Percentiles rank a stretch among this genome's conserved stretches.
Conservation (phyloP, 2,113 vertebrate genomes). For the Psilopsiagon aurifrons region DNA sequence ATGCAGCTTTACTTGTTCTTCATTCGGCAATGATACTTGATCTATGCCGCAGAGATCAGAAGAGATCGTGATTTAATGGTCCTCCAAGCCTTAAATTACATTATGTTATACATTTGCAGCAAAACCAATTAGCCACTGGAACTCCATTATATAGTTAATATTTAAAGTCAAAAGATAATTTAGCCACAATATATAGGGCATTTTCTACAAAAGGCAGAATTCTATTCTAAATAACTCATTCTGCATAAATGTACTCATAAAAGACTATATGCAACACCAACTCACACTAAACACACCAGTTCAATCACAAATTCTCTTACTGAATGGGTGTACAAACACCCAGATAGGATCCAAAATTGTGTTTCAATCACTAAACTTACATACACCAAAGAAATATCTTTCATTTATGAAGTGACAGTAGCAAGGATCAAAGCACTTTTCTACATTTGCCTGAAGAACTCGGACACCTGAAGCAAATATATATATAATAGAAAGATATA, state of each 20-base stretch:
- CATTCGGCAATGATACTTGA: background rate
- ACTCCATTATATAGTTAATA: background rate
- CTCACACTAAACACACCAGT: background rate
- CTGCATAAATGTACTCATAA: background rate
- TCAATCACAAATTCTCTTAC: background rate
- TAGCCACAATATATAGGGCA: background rate
- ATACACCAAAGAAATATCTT: background rate
- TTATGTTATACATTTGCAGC: background rate
- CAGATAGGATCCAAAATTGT: background rate
- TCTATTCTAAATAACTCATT: conserved; percentile 6
- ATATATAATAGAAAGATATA: background rate
- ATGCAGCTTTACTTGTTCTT: rapidly evolving
- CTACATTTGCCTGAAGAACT: background rate
- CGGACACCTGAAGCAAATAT: background rate
- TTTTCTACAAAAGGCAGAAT: background rate
- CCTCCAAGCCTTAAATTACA: background rate
- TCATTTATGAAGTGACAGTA: background rate
- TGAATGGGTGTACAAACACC: background rate
- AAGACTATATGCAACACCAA: background rate
- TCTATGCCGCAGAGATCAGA: background rate
- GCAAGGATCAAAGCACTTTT: background rate
- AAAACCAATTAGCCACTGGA: background rate
- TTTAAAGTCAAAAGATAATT: background rate
- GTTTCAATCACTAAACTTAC: background rate
- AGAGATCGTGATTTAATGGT: background rate